Evolutionary conservation across 2,797 vertebrate genomes (phyloP).

Genomic region (Poeciliopsis paucimaculata): DNA sequence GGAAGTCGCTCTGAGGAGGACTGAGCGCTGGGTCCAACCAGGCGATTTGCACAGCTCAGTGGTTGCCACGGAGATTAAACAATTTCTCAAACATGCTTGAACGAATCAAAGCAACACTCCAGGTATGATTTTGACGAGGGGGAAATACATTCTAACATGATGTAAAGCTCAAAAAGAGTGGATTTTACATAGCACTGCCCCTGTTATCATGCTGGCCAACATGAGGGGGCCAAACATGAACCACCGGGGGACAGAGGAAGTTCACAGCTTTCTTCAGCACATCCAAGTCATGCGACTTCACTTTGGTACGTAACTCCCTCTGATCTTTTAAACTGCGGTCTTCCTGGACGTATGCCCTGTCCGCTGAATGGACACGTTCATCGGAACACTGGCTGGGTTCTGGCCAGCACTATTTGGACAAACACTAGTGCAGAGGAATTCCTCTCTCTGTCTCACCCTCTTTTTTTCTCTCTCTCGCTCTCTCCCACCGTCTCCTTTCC

Average conservation of each 20-base stretch:
- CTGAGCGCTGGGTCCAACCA: too few relatives aligned
- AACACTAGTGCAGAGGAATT: constrained; percentile 74
- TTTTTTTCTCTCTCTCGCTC: constrained; percentile 10
- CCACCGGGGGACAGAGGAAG: constrained; percentile 8
- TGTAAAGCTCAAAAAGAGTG: too few relatives aligned
- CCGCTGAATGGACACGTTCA: constrained; percentile 70
- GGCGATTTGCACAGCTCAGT: too few relatives aligned
- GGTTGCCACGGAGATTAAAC: too few relatives aligned
- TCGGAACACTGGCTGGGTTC: constrained; percentile 66
- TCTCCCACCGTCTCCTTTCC: constrained; percentile 26
- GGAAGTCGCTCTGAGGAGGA: too few relatives aligned
- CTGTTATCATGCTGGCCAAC: constrained; percentile 25
- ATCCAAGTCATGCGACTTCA: constrained; percentile 58
- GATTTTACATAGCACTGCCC: too few relatives aligned
- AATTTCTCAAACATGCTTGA: too few relatives aligned
- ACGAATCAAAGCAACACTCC: too few relatives aligned
- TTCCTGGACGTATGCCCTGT: constrained; percentile 70
- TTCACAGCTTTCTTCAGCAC: constrained; percentile 27
- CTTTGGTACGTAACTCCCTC: constrained; percentile 55
- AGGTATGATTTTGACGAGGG: too few relatives aligned
- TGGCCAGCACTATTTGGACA: constrained; percentile 70
- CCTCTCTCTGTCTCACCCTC: constrained; percentile 29
- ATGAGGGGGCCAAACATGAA: constrained; percentile 18
- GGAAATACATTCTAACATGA: too few relatives aligned
- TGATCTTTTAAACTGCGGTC: constrained; percentile 70